Base-by-base conservation (phyloP, 2,797 vertebrate genomes). In the Threskiornis aethiopicus region DNA sequence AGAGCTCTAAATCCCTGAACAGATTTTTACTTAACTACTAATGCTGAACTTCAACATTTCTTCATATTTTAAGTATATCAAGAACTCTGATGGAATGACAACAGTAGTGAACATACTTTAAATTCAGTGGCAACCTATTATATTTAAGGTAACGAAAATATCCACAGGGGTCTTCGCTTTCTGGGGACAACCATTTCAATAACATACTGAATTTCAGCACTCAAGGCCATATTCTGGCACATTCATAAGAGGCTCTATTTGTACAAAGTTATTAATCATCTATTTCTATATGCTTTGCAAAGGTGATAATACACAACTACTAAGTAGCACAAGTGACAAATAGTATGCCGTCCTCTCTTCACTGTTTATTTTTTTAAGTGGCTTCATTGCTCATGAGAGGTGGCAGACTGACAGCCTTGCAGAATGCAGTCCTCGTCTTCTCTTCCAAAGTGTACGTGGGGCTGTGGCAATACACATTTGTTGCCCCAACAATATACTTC, bases 71-170 rank as follows among this genome's bases (percentile, higher is more conserved):
- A 58, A 89, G 31, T 65, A 61, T 79, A 69, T 42, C 73, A 72
- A 87, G 46, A 85, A 80, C 84, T 90, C 66, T 84, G 24, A 54
- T 76, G n/a, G 55, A 93, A 89, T 83, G 21, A 89, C 93, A 84
- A 35, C 22, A 42, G 11, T 49, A 33, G 28, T 37, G 91, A 95
- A 69, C 35, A 62, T 80, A 75, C 76, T 78, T 84, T 92, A 91
- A 87, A 87, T 94, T 89, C 88, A 84, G 24, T 83, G 54, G 9
- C 73, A 95, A 89, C 51, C n/a, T 57, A 61, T 87, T 90, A 31
- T 29, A 16, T 69, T 54, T 75, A 79, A 81, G 42, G 55, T 47
- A 93, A 73, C 10, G 17, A 93, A 95, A 96, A 90, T 46, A 78
- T 15, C 25, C 76, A 77, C 64, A 22, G 87, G 26, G 54, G 42